Percentiles rank a stretch among this genome's conserved stretches.
These are phyloP conservation scores for Eulimnadia texana DNA, from an alignment of 1,140 invertebrate species.

Conservation along the genomic window DNA sequence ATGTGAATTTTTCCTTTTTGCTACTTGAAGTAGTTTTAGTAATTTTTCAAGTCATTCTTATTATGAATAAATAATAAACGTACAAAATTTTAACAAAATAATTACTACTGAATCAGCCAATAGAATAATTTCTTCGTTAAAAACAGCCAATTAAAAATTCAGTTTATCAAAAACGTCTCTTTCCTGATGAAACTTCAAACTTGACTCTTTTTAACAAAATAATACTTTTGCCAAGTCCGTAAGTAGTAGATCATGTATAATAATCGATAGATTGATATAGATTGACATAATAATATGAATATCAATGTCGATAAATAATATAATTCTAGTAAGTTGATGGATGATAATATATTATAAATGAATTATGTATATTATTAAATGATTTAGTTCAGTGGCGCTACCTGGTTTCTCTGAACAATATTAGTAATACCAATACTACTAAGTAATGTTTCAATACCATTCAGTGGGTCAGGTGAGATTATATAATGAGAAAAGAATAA, in stretches of 20 bases:
- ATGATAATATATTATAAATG: no score
- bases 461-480: no score
- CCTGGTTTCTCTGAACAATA: neutral
- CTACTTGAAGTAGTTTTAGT: no score
- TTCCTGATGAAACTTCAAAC: neutral
- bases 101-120: no score
- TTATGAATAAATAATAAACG: no score
- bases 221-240: neutral
- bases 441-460: slow-evolving; percentile 47
- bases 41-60: neutral
- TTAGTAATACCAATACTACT: neutral
- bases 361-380: no score
- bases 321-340: slow-evolving; percentile 31
- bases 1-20: neutral
- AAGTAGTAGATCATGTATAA: slow-evolving; percentile 19
- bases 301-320: slow-evolving; percentile 68
- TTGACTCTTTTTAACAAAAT: neutral
- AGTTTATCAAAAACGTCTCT: no score
- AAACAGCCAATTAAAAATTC: no score
- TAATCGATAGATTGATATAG: slow-evolving; percentile 80
- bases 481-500: no score
- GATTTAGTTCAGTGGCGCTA: no score
- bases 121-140: no score
- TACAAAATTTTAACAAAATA: neutral
- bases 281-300: slow-evolving; percentile 85